Evolutionary conservation across 2,888 invertebrate species (phyloP).

Genomic region (Meliscaeva auricollis): DNA sequence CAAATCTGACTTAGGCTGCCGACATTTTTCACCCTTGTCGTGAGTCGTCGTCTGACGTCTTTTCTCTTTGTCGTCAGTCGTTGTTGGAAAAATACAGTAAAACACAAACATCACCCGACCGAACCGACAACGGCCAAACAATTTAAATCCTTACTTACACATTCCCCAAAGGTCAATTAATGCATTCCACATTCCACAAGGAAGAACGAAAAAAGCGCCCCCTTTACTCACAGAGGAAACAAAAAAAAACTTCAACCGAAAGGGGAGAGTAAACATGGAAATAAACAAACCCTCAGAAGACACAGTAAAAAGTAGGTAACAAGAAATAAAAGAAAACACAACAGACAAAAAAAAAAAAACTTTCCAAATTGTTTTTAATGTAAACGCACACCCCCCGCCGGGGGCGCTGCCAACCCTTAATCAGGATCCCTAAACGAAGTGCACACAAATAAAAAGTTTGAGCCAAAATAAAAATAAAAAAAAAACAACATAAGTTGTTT

Average conservation of each 20-base stretch:
- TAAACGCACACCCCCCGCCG: slow-evolving; percentile 70
- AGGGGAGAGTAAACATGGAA: slow-evolving; percentile 57
- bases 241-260: slow-evolving; percentile 43
- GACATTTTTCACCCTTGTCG: slow-evolving; percentile 35
- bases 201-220: background rate
- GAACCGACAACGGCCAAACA: slow-evolving; percentile 71
- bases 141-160: slow-evolving; percentile 76
- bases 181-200: slow-evolving; percentile 72
- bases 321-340: slow-evolving; percentile 32
- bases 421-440: slow-evolving; percentile 65
- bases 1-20: slow-evolving; percentile 68
- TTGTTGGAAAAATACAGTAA: slow-evolving; percentile 31
- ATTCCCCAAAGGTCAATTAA: slow-evolving; percentile 76
- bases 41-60: slow-evolving; percentile 14
- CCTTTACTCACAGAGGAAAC: background rate
- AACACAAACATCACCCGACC: slow-evolving; percentile 57
- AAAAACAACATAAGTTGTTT: slow-evolving; percentile 20
- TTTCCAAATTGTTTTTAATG: slow-evolving; percentile 75
- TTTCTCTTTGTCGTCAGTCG: background rate
- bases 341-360: slow-evolving; percentile 51
- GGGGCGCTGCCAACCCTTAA: slow-evolving; percentile 74
- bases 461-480: background rate
- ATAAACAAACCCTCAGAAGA: slow-evolving; percentile 66
- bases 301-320: slow-evolving; percentile 47
- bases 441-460: slow-evolving; percentile 56